Percentiles rank a stretch among this genome's conserved stretches.
Evolutionary conservation across 2,888 invertebrate genomes (phyloP).

Genomic region (Punctoribates punctum): DNA sequence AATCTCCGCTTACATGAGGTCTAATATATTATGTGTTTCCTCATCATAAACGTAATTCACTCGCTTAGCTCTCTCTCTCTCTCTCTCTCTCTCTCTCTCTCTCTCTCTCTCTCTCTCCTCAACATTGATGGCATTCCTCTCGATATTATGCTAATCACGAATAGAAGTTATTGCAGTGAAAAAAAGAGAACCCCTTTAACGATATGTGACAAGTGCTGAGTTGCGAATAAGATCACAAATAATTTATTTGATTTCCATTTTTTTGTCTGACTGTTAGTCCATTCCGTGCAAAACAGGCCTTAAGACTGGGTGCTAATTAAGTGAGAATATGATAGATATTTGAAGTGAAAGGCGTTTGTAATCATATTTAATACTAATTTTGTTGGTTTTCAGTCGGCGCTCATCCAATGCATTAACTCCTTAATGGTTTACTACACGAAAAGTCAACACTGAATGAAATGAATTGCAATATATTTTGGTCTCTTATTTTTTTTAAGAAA

Average conservation of each 20-base stretch:
- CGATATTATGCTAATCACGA: too few relatives aligned
- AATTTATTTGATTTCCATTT: neutral
- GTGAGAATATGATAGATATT: neutral
- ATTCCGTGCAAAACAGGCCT: neutral
- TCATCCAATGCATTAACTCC: neutral
- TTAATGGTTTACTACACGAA: constrained; percentile 7
- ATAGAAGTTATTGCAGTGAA: too few relatives aligned
- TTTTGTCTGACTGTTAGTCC: neutral
- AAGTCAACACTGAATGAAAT: neutral
- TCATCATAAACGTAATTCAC: too few relatives aligned
- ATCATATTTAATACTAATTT: constrained; percentile 11
- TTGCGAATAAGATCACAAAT: neutral
- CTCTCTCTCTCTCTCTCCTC: too few relatives aligned
- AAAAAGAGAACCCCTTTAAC: neutral
- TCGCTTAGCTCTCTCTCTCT: too few relatives aligned
- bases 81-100: too few relatives aligned
- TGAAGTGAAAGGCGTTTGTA: neutral
- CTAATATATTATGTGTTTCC: constrained; percentile 10
- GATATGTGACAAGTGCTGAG: neutral
- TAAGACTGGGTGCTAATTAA: neutral
- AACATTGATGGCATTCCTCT: too few relatives aligned
- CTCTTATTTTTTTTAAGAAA: too few relatives aligned
- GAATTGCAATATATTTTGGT: too few relatives aligned
- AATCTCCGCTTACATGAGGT: constrained; percentile 23
- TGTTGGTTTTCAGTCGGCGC: neutral